These are phyloP conservation scores for Ormia ochracea DNA, from an alignment of 2,888 invertebrate species.

Conservation along the genomic window DNA sequence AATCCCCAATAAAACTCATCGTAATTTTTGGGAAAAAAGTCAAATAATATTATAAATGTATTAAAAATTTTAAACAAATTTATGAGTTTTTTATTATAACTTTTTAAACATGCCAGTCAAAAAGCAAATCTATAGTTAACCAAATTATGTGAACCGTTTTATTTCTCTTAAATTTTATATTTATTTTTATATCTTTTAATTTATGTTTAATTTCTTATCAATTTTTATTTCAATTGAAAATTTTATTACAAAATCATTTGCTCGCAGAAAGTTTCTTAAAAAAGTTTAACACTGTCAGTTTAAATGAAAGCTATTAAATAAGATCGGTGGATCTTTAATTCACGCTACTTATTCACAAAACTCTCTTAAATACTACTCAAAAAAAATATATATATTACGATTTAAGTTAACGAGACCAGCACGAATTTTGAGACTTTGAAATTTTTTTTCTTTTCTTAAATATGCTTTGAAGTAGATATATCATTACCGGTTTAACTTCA, in stretches of 20 bases:
- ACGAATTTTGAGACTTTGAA: too few species aligned
- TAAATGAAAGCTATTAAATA: too few species aligned
- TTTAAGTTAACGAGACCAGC: too few species aligned
- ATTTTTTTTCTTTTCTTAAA: too few species aligned
- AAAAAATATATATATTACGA: too few species aligned
- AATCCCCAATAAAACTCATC: slow-evolving; percentile 42
- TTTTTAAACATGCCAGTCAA: slow-evolving; percentile 66
- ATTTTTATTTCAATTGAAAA: not conserved
- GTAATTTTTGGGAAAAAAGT: slow-evolving; percentile 57
- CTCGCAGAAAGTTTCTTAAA: too few species aligned
- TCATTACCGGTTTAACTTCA: too few species aligned
- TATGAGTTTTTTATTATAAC: slow-evolving; percentile 73
- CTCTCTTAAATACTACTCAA: too few species aligned
- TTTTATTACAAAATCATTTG: slow-evolving; percentile 1
- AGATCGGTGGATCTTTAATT: too few species aligned
- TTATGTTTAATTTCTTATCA: not conserved
- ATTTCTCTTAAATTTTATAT: slow-evolving; percentile 30
- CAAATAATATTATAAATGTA: slow-evolving; percentile 75
- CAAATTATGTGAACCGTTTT: slow-evolving; percentile 36
- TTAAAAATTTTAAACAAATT: slow-evolving; percentile 72
- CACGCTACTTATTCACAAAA: too few species aligned
- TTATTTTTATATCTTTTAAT: not conserved
- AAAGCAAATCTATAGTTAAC: slow-evolving; percentile 1
- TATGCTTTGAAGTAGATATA: too few species aligned
- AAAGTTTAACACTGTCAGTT: too few species aligned